These are phyloP conservation scores for Dolichopus griseipennis DNA, from an alignment of 2,888 invertebrate species.

Conservation along the genomic window DNA sequence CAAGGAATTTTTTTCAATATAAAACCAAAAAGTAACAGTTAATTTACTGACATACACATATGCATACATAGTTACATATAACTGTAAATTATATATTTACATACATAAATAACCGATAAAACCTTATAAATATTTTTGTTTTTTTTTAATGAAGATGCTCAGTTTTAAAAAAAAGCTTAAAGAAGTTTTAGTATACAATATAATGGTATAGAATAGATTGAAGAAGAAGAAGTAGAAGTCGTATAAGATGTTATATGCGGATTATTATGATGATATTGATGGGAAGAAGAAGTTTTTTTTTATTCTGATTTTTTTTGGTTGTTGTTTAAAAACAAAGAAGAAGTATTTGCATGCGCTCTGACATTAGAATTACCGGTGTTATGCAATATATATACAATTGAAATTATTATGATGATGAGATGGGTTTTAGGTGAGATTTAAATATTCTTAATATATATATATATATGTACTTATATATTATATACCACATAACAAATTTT, in stretches of 20 bases:
- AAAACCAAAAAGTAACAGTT: too few species aligned
- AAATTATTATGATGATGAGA: neutral
- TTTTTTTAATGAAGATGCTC: too few species aligned
- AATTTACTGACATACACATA: too few species aligned
- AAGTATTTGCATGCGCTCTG: neutral
- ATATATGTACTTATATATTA: neutral
- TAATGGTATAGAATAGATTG: neutral
- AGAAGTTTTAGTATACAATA: too few species aligned
- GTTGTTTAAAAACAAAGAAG: neutral
- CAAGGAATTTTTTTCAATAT: neutral
- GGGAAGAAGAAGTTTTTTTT: too few species aligned
- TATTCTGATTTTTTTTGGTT: too few species aligned
- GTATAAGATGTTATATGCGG: too few species aligned
- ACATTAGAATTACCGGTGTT: slow-evolving; percentile 1
- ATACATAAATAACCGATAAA: too few species aligned
- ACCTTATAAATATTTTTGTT: too few species aligned
- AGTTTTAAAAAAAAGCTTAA: neutral
- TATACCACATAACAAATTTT: too few species aligned
- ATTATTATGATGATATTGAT: too few species aligned
- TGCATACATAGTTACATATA: neutral
- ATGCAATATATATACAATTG: neutral
- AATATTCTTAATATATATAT: neutral
- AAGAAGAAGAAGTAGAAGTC: neutral
- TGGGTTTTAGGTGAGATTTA: neutral
- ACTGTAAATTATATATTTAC: neutral